Percentiles rank a stretch among this genome's conserved stretches.
Evolutionary conservation across 2,113 vertebrate genomes (phyloP).

Genomic region (Condylura cristata): DNA sequence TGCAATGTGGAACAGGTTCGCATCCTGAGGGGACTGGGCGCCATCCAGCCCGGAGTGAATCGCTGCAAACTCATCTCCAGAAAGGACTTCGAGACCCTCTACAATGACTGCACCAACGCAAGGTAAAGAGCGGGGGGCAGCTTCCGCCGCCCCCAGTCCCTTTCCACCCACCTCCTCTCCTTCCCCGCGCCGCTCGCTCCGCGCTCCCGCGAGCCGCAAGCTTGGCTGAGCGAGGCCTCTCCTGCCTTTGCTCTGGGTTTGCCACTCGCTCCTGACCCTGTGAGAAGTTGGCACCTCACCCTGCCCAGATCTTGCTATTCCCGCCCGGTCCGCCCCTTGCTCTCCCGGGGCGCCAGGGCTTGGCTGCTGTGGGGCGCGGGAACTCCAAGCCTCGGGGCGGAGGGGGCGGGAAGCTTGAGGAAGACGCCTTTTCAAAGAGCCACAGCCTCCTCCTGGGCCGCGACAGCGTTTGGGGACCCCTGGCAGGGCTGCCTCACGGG

Average conservation of each 20-base stretch:
- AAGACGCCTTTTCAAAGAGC: not conserved
- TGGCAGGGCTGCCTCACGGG: accelerated
- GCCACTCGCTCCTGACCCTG: not conserved
- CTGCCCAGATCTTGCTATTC: not conserved
- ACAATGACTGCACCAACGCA: conserved; percentile 99
- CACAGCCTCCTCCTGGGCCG: not conserved
- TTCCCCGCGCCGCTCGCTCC: not conserved
- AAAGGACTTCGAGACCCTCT: conserved; percentile 98
- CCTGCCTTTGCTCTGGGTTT: not conserved
- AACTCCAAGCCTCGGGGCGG: not conserved
- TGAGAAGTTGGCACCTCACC: conserved; percentile 51
- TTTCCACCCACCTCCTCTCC: not conserved
- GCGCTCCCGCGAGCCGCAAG: conserved; percentile 33
- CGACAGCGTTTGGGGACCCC: not conserved
- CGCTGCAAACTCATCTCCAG: conserved; percentile 99
- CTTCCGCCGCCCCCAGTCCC: not conserved
- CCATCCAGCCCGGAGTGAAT: conserved; percentile 98
- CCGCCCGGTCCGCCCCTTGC: not conserved
- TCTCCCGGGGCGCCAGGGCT: not conserved
- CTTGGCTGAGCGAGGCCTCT: not conserved
- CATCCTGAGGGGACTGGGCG: conserved; percentile 96
- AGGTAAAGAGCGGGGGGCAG: conserved; percentile 87
- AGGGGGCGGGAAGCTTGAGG: not conserved
- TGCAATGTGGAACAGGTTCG: conserved; percentile 99
- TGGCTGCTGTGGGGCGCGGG: not conserved